Evolutionary conservation across 2,888 invertebrate species (phyloP).

Genomic region (Chaitophorus viminalis): DNA sequence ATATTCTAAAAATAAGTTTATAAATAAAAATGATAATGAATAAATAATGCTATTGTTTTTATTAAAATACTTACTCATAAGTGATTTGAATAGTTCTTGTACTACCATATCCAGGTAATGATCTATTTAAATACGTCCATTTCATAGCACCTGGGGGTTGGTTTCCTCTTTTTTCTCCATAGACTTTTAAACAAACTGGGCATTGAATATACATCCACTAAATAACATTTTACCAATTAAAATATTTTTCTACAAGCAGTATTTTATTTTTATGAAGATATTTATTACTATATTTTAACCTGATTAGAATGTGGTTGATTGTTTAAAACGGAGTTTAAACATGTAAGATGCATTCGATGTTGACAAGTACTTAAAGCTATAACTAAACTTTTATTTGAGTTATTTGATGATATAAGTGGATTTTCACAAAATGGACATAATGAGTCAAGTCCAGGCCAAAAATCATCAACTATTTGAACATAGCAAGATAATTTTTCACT

Average conservation of each 20-base stretch:
- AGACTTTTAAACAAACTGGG: slow-evolving; percentile 85
- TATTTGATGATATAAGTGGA: slow-evolving; percentile 56
- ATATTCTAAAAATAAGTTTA: slow-evolving; percentile 73
- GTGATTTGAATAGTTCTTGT: slow-evolving; percentile 83
- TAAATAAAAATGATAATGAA: neutral
- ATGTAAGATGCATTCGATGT: slow-evolving; percentile 83
- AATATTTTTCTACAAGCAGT: slow-evolving; percentile 49
- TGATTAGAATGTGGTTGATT: slow-evolving; percentile 67
- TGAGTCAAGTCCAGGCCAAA: slow-evolving; percentile 70
- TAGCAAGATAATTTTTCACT: slow-evolving; percentile 76
- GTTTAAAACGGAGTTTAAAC: slow-evolving; percentile 80
- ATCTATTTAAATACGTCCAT: slow-evolving; percentile 72
- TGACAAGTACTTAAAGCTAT: slow-evolving; percentile 78
- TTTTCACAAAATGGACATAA: slow-evolving; percentile 76
- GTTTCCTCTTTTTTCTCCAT: slow-evolving; percentile 79
- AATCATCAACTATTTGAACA: slow-evolving; percentile 75
- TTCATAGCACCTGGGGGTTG: slow-evolving; percentile 87
- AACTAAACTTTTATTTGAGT: slow-evolving; percentile 67
- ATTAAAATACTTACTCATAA: slow-evolving; percentile 74
- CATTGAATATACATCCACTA: slow-evolving; percentile 83
- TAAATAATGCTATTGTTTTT: slow-evolving; percentile 1
- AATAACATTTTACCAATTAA: slow-evolving; percentile 2
- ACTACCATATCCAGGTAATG: slow-evolving; percentile 77
- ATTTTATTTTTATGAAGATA: slow-evolving; percentile 65
- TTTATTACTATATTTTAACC: slow-evolving; percentile 65